Percentiles rank a stretch among this genome's conserved stretches.
Evolutionary conservation across 2,797 vertebrate species (phyloP).

Genomic region (Novumbra hubbsi): DNA sequence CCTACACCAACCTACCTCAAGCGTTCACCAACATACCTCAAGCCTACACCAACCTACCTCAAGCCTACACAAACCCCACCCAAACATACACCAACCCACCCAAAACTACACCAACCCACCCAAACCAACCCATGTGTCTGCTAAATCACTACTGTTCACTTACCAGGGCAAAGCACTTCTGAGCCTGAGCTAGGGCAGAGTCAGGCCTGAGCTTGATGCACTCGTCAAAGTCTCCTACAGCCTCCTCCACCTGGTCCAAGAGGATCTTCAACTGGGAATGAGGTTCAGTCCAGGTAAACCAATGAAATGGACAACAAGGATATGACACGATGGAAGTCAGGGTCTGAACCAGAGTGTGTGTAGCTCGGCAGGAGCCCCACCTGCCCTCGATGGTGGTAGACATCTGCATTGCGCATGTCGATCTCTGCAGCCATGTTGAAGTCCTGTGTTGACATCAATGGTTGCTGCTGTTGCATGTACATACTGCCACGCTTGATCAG

Average conservation of each 20-base stretch:
- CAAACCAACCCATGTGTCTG: too few species aligned
- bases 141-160: constrained; percentile 48
- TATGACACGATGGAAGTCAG: not conserved
- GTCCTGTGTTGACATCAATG: constrained; percentile 89
- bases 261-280: constrained; percentile 91
- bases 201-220: constrained; percentile 94
- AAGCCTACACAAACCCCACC: too few species aligned
- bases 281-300: not conserved
- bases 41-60: too few species aligned
- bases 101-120: too few species aligned
- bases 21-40: too few species aligned
- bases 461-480: constrained; percentile 98
- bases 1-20: too few species aligned
- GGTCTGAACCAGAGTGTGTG: too few species aligned
- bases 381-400: constrained; percentile 97
- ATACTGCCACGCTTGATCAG: constrained; percentile 98
- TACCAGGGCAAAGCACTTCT: constrained; percentile 97
- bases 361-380: constrained; percentile 57
- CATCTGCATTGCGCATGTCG: constrained; percentile 90
- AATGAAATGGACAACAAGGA: not conserved
- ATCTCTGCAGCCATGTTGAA: constrained; percentile 97
- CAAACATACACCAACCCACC: too few species aligned
- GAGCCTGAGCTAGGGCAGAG: constrained; percentile 96
- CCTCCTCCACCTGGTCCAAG: constrained; percentile 96
- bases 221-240: constrained; percentile 96